These are phyloP conservation scores for Hexactinellida sp. DNA, from an alignment of 37 sponge, comb jelly and placozoan genomes.

Conservation along the genomic window DNA sequence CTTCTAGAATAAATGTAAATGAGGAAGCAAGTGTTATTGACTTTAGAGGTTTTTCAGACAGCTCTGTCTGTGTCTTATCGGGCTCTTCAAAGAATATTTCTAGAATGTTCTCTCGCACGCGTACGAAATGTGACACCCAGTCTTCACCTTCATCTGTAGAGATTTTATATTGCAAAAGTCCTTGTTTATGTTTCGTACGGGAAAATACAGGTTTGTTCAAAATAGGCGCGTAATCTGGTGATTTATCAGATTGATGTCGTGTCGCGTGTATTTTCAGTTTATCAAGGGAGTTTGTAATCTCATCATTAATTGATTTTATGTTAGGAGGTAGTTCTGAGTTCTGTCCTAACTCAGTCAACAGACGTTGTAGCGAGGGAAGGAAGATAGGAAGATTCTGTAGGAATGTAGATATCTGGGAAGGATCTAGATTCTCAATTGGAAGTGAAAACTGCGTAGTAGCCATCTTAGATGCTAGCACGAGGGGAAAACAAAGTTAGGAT, in stretches of 20 bases:
- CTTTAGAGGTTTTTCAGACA: neutral
- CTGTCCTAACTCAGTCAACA: neutral
- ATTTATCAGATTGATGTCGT: neutral
- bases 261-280: neutral
- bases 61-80: neutral
- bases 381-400: neutral
- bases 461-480: no score
- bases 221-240: constrained; percentile 2
- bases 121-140: neutral
- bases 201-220: constrained; percentile 6
- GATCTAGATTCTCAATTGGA: neutral
- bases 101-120: neutral
- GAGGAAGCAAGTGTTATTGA: neutral
- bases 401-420: neutral
- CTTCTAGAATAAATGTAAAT: neutral
- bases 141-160: neutral
- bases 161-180: neutral
- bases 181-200: constrained; percentile 8
- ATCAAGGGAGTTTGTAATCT: neutral
- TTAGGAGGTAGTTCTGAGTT: neutral
- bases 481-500: no score
- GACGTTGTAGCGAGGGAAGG: neutral
- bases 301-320: neutral
- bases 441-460: neutral
- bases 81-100: neutral